Evolutionary conservation across 2,797 vertebrate genomes (phyloP).

Genomic region (Triplophysa yarkandensis): DNA sequence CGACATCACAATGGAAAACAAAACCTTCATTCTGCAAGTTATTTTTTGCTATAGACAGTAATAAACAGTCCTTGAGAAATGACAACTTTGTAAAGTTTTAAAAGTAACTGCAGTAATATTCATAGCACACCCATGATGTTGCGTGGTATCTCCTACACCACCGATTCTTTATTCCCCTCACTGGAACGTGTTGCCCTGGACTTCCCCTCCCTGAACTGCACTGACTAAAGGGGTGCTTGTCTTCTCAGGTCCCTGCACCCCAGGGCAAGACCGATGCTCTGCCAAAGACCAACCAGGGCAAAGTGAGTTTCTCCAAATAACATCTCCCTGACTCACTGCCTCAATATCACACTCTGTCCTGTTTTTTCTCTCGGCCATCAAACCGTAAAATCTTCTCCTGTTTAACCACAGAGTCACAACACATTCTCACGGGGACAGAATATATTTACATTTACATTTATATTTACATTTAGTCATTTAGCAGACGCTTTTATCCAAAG

Average conservation of each 20-base stretch:
- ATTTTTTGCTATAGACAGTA: too few relatives aligned
- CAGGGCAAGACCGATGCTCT: slow-evolving; percentile 72
- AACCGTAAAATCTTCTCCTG: not conserved
- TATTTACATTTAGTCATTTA: too few relatives aligned
- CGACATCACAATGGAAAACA: too few relatives aligned
- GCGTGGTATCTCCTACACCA: not conserved
- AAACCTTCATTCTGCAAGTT: too few relatives aligned
- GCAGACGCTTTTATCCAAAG: too few relatives aligned
- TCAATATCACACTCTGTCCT: slow-evolving; percentile 34
- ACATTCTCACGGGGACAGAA: not conserved
- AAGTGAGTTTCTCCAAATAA: slow-evolving; percentile 73
- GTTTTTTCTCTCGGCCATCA: slow-evolving; percentile 35
- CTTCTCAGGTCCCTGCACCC: slow-evolving; percentile 75
- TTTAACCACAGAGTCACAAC: not conserved
- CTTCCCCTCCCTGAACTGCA: slow-evolving; percentile 54
- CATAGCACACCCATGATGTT: not conserved
- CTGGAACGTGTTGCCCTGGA: slow-evolving; percentile 21
- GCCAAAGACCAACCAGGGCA: slow-evolving; percentile 71
- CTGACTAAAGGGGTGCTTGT: slow-evolving; percentile 72
- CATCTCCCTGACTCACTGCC: slow-evolving; percentile 47
- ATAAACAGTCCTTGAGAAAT: too few relatives aligned
- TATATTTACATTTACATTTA: too few relatives aligned
- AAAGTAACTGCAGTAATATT: slow-evolving; percentile 11
- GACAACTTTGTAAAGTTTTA: too few relatives aligned
- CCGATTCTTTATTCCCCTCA: not conserved